Evolutionary conservation across 2,797 vertebrate species (phyloP), one percentile per base, ranked within the genome.

Genomic region (Microcaecilia unicolor): DNA sequence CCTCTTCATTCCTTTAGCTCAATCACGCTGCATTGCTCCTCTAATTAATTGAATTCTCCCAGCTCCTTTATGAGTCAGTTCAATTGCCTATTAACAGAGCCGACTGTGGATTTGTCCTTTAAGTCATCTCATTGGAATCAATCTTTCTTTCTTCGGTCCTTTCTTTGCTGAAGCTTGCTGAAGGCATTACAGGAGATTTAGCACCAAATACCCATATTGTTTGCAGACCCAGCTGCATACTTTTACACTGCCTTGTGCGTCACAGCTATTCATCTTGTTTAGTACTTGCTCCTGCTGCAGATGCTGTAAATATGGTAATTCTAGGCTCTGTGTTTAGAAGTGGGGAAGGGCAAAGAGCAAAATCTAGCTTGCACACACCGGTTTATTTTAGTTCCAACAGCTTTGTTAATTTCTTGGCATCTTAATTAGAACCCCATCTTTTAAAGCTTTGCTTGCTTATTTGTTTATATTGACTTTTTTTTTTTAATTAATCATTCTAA

Each of bases 221-320:
- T 72, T 70, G 45, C 67, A 64, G 55, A 26, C 59, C 62, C 51
- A 49, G 54, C 70, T 34, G 44, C 67, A 72, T 71, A 55, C 62
- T 78, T 78, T 34, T 37, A 45, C 59, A 34, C 41, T 57, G 67
- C 64, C 55, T 60, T 50, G 31, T 37, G 75, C 65, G 70, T 79
- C 78, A 81, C 14, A 17, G 55, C 79, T 69, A 64, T 82, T 76
- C 74, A 74, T 80, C 73, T 78, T 72, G 62, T 64, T 75, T 71
- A 74, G 73, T 58, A 59, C 73, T 71, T 34, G 59, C 73, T 73
- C 73, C 48, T 48, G 64, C 64, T 66, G 51, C 70, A 74, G 70
- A 75, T 68, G 65, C 76, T 63, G 70, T 75, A 72, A 81, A 74
- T 70, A 74, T 58, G 72, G 70, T 79, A 72, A 82, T 78, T 81